Base-by-base conservation (phyloP, 2,888 invertebrate genomes). In the Troilus luridus region DNA sequence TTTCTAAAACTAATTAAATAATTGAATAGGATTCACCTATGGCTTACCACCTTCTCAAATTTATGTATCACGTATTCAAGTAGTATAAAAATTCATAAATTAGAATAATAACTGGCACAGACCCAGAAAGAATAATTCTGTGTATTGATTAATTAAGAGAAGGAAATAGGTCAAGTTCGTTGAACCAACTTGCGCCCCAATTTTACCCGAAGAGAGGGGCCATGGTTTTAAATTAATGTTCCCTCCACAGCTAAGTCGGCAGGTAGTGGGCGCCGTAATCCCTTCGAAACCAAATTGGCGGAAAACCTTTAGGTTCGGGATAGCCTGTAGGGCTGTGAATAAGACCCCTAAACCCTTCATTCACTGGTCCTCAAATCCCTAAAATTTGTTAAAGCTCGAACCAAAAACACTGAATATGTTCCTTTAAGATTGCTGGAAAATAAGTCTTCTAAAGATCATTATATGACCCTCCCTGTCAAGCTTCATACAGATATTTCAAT, bases 151-250 rank as follows among this genome's bases (percentile, higher is more conserved):
- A 72, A 77, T 77, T 77, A 77, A 19, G 12, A 12, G 17, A 77
- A 27, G 6, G 27, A 27, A 67, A 67, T 24, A 14, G 67, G 67
- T 67, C 67, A 67, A 77, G 72, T 77, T 77, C 19, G 19, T 41
- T 17, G 19, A 77, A 27, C 17, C 72, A 41, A 41, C 27, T 77
- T 41, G 72, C 72, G 72, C 27, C 72, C 72, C 10, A 41, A 77
- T 77, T 27, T 41, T 77, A 27, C 8, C 72, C 72, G 7, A 14
- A 67, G 24, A 12, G 14, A 24, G 24, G n/a, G 67, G 14, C 67
- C 67, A 77, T 41, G 72, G 8, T 77, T 77, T 41, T 77, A 27
- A 77, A 77, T 77, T 77, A 77, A 77, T 41, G 72, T 77, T 77
- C 41, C 19, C 72, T 77, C 0, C 27, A 0, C 8, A 8, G 72